A percentile compares a stretch with the other conserved stretches of the same genome.
These are phyloP conservation scores for Aleiodes alternator DNA, from an alignment of 2,888 invertebrate genomes.

Conservation along the genomic window DNA sequence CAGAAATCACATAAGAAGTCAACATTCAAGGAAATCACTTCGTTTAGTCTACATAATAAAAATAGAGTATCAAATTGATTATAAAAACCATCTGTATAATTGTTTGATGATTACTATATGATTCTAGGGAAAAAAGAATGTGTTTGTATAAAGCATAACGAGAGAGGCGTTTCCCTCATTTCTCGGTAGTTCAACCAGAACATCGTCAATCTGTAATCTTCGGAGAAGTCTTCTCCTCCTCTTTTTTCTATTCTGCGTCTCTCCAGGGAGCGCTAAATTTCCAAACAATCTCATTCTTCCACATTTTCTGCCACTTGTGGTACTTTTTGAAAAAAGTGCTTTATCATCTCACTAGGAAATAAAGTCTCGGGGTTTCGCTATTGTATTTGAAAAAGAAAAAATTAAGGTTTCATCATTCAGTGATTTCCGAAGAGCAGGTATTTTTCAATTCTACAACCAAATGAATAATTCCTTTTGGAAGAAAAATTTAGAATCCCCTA, in stretches of 20 bases:
- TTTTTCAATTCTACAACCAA: neutral
- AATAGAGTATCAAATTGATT: too few relatives aligned
- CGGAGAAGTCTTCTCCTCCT: slow-evolving; percentile 13
- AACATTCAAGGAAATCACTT: too few relatives aligned
- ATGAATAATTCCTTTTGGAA: neutral
- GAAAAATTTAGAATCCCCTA: neutral
- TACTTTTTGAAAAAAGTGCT: slow-evolving; percentile 41
- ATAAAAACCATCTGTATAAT: too few relatives aligned
- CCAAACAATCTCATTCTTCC: neutral
- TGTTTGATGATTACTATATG: too few relatives aligned
- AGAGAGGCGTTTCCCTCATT: slow-evolving; percentile 34
- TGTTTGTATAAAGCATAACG: slow-evolving; percentile 31
- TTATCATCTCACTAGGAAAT: slow-evolving; percentile 30
- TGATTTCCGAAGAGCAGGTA: neutral
- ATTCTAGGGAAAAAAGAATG: neutral
- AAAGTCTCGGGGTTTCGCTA: neutral
- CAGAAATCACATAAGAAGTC: too few relatives aligned
- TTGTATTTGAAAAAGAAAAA: neutral
- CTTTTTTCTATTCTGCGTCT: neutral
- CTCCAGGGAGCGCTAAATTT: slow-evolving; percentile 4
- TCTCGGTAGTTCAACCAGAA: slow-evolving; percentile 34
- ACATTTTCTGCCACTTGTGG: slow-evolving; percentile 8
- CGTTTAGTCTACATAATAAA: too few relatives aligned
- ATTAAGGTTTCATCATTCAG: too few relatives aligned
- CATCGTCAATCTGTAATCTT: slow-evolving; percentile 34